A percentile compares a stretch with the other conserved stretches of the same genome.
These are phyloP conservation scores for Omphaloscelis lunosa DNA, from an alignment of 2,888 invertebrate species.

Conservation along the genomic window DNA sequence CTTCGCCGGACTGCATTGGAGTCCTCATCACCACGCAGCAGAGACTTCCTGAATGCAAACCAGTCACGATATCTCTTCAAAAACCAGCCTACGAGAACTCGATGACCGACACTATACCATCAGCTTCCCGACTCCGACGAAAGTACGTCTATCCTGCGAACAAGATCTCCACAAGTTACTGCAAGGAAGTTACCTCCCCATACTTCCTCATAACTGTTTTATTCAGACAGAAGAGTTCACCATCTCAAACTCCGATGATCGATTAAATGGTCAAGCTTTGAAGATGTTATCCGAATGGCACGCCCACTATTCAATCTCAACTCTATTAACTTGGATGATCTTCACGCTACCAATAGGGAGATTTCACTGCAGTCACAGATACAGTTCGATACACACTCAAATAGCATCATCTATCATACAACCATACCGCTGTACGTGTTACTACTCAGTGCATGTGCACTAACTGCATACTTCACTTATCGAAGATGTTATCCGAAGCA, in stretches of 20 bases:
- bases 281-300: neutral
- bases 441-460: neutral
- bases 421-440: constrained; percentile 3
- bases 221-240: neutral
- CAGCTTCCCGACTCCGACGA: neutral
- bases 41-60: neutral
- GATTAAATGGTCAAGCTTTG: neutral
- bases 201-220: neutral
- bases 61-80: neutral
- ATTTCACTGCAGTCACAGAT: neutral
- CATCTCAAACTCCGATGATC: neutral
- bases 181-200: neutral
- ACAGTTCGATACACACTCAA: neutral
- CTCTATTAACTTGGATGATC: neutral
- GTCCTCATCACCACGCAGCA: neutral
- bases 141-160: neutral
- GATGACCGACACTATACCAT: constrained; percentile 7
- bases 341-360: neutral
- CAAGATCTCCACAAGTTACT: neutral
- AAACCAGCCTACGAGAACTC: constrained; percentile 8
- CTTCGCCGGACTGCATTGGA: constrained; percentile 5
- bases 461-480: neutral
- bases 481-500: neutral
- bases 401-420: constrained; percentile 1
- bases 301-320: neutral